A percentile compares a stretch with the other conserved stretches of the same genome.
Conservation (phyloP, 2,888 invertebrate genomes). For the Hartigia nigra region DNA sequence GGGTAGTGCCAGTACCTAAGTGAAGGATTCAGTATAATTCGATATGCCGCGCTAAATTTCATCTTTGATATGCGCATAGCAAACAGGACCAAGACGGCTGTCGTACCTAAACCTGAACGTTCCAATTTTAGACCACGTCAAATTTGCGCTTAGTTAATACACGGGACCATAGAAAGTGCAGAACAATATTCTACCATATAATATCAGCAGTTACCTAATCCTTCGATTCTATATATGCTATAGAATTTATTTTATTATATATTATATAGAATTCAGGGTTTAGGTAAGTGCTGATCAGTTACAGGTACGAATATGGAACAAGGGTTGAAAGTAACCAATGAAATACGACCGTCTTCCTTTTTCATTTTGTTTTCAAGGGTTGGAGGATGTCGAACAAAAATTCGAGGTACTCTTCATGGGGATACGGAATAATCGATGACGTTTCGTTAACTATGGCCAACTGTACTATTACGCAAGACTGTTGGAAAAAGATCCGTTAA, state of each 20-base stretch:
- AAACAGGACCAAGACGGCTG: neutral
- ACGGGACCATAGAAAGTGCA: neutral
- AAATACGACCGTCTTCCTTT: neutral
- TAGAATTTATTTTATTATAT: neutral
- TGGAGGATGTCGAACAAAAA: neutral
- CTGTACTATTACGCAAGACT: conserved; percentile 5
- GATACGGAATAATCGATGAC: neutral
- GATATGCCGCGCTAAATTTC: neutral
- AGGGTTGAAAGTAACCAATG: neutral
- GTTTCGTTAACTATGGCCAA: neutral
- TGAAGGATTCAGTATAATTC: neutral
- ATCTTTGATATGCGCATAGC: neutral
- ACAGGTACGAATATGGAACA: neutral
- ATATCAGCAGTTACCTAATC: no score
- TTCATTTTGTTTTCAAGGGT: neutral
- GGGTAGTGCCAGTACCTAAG: neutral
- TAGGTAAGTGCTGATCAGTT: neutral
- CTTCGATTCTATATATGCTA: no score
- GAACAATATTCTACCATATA: no score
- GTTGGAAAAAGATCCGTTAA: conserved; percentile 28
- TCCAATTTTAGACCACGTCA: neutral
- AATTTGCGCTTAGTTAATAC: neutral
- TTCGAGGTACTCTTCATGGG: neutral
- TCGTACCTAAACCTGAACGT: neutral
- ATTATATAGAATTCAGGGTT: neutral